phyloP scores from a whole-genome alignment of 2,113 vertebrate genomes.

The Pantherophis guttatus region DNA sequence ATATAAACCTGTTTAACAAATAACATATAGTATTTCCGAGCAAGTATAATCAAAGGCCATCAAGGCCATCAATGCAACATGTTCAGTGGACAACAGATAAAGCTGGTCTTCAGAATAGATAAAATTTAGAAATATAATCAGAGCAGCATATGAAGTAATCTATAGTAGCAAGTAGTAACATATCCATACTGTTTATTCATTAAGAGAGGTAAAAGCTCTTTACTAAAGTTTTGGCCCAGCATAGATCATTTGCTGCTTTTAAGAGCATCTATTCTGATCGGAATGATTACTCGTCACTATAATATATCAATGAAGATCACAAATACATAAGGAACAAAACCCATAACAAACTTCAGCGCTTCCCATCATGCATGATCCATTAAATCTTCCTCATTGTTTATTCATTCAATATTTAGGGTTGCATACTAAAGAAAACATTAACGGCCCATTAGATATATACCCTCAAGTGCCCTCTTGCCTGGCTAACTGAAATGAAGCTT shows the following conservation, averaged over 20 bases:
- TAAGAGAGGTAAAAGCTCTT: neutral
- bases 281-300: constrained; percentile 5
- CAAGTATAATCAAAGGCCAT: neutral
- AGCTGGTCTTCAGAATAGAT: neutral
- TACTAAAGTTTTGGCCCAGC: neutral
- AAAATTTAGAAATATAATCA: neutral
- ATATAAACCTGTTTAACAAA: neutral
- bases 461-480: constrained; percentile 34
- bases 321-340: constrained; percentile 4
- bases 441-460: constrained; percentile 17
- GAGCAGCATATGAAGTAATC: neutral
- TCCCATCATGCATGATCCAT: neutral
- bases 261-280: neutral
- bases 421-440: constrained; percentile 30
- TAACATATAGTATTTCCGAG: neutral
- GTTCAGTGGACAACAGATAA: neutral
- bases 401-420: constrained; percentile 35
- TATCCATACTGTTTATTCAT: neutral
- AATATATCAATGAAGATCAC: constrained; percentile 1
- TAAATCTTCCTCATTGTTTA: constrained; percentile 37
- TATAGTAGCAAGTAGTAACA: neutral
- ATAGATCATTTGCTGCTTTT: neutral
- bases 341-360: constrained; percentile 24
- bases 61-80: neutral
- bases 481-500: constrained; percentile 40